Evolutionary conservation across 2,113 vertebrate genomes (phyloP), one percentile per base, ranked within the genome.

Genomic region (Callipepla squamata): DNA sequence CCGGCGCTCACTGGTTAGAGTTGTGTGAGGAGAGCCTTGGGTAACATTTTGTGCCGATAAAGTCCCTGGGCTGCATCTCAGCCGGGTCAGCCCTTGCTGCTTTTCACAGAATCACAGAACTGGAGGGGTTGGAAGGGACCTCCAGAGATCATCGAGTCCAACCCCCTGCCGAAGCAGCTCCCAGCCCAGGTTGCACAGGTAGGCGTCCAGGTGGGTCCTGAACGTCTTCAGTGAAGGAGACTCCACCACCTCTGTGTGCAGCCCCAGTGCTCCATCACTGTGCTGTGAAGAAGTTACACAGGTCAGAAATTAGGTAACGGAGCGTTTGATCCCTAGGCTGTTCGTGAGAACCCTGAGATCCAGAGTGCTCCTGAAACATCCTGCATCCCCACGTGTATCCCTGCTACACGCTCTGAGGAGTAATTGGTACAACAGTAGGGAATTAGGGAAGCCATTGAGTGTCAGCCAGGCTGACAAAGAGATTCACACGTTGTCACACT

Each of bases 11-110:
- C 20, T 3, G 66, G 34, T 42, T 45, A 0, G 18, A 47, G 66
- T 6, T 23, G 45, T 13, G 15, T 1, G 78, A 11, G 47, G 3
- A 2, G 18, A 66, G 40, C 45, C 30, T 34, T 1, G 59, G 53
- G 0, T 51, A 38, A 28, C 28, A 0, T 47, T 61, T n/a, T 48
- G 3, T 34, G 40, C 67, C 48, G 1, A 11, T 1, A 7, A 40
- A 69, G 36, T 7, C 6, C 55, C 20, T 9, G 13, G 77, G 36
- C 11, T 45, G 4, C 22, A 2, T 21, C 79, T 67, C 67, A 4
- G 63, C 45, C 5, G 17, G 45, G 30, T 14, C 53, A 36, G 67
- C 53, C n/a, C 32, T 68, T 59, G 17, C 21, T 23, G 59, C 36
- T 48, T 61, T 26, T 26, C 40, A 40, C 40, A 13, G 40, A 40